Evolutionary conservation across 2,888 invertebrate species (phyloP).

Genomic region (Gastracanthus pulcherrimus): DNA sequence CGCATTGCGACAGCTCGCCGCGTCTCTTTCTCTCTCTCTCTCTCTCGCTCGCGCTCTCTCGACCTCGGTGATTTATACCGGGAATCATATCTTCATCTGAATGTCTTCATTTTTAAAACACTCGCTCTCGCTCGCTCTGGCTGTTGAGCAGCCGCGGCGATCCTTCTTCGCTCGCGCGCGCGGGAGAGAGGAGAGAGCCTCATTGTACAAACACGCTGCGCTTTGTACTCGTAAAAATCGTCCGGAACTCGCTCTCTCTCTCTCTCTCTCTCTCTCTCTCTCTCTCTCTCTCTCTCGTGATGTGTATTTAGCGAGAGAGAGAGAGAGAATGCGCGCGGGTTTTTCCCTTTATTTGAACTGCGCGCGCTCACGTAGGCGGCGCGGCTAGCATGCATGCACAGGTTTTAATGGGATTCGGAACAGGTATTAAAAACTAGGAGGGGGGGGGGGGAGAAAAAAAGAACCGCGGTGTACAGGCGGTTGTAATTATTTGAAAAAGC

Average conservation of each 20-base stretch:
- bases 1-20: conserved; percentile 58
- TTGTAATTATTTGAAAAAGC: neutral
- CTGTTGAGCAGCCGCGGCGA: neutral
- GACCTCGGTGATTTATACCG: conserved; percentile 73
- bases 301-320: too few relatives aligned
- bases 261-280: too few relatives aligned
- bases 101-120: conserved; percentile 76
- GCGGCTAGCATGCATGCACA: neutral
- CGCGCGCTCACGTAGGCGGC: neutral
- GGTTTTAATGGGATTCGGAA: conserved; percentile 47
- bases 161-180: neutral
- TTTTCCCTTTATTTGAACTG: conserved; percentile 5
- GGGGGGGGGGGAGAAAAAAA: neutral
- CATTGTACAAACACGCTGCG: too few relatives aligned
- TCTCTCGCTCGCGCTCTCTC: too few relatives aligned
- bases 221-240: too few relatives aligned
- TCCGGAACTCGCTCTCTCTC: too few relatives aligned
- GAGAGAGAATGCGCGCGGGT: too few relatives aligned
- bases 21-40: too few relatives aligned
- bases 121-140: conserved; percentile 51
- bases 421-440: conserved; percentile 45
- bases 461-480: neutral
- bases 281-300: too few relatives aligned
- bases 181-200: too few relatives aligned
- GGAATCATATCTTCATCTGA: conserved; percentile 76